Evolutionary conservation across 2,888 invertebrate species (phyloP).

Genomic region (Acrobasis suavella): DNA sequence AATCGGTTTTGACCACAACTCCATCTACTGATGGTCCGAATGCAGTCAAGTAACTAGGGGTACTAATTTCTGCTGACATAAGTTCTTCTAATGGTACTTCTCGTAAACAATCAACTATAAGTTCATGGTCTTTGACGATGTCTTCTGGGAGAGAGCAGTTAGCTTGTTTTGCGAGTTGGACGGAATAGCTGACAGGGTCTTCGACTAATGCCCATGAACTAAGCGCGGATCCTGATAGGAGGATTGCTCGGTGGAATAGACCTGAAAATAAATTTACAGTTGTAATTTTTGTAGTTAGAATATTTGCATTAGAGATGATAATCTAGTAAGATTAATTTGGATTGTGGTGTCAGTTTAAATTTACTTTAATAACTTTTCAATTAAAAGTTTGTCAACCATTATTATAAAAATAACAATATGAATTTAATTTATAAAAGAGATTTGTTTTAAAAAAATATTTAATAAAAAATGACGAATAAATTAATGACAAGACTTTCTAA

Average conservation of each 20-base stretch:
- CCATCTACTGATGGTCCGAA: constrained; percentile 98
- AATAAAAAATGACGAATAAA: too few species aligned
- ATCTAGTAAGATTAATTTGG: too few species aligned
- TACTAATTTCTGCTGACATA: constrained; percentile 88
- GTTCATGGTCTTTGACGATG: constrained; percentile 90
- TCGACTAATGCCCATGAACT: constrained; percentile 95
- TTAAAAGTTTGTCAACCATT: too few species aligned
- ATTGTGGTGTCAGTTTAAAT: not conserved
- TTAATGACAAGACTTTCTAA: too few species aligned
- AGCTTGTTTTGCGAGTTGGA: constrained; percentile 90
- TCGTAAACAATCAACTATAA: constrained; percentile 92
- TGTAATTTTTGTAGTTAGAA: not conserved
- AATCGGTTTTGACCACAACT: constrained; percentile 94
- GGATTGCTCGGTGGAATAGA: constrained; percentile 92
- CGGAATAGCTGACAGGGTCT: constrained; percentile 91
- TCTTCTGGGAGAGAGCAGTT: constrained; percentile 93
- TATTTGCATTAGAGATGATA: too few species aligned
- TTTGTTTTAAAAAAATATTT: too few species aligned
- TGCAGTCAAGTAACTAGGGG: constrained; percentile 91
- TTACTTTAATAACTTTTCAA: not conserved
- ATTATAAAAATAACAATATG: too few species aligned
- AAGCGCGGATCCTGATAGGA: constrained; percentile 93
- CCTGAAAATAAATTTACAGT: constrained; percentile 77
- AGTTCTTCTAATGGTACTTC: constrained; percentile 89
- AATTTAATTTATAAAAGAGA: too few species aligned